These are phyloP conservation scores for Stomorhina lunata DNA, from an alignment of 2,888 invertebrate species.

Conservation along the genomic window DNA sequence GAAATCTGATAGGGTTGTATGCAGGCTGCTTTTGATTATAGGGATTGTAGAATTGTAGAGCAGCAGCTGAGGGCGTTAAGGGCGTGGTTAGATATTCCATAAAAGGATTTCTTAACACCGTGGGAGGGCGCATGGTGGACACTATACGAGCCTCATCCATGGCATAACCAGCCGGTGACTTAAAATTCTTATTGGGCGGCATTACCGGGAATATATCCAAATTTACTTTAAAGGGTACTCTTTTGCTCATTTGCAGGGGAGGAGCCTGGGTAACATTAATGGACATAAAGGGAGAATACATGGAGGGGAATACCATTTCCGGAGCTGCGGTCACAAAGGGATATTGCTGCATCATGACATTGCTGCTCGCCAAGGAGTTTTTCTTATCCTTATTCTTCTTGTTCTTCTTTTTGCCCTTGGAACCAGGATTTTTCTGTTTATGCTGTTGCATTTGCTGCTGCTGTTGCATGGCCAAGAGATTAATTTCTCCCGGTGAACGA, in stretches of 20 bases:
- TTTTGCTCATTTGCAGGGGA: slow-evolving; percentile 69
- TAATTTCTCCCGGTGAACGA: slow-evolving; percentile 87
- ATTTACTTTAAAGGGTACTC: slow-evolving; percentile 84
- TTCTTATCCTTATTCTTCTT: slow-evolving; percentile 69
- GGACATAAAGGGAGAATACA: slow-evolving; percentile 69
- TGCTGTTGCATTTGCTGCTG: slow-evolving; percentile 72
- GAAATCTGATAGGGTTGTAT: slow-evolving; percentile 72
- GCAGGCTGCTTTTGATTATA: slow-evolving; percentile 59
- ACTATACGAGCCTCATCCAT: slow-evolving; percentile 72
- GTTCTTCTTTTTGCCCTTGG: slow-evolving; percentile 72
- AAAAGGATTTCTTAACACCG: slow-evolving; percentile 72
- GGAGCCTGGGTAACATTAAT: slow-evolving; percentile 73
- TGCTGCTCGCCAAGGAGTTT: slow-evolving; percentile 32
- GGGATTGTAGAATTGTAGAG: slow-evolving; percentile 61
- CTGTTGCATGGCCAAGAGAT: slow-evolving; percentile 84
- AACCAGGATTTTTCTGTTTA: slow-evolving; percentile 60
- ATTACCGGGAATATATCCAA: slow-evolving; percentile 84
- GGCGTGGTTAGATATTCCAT: slow-evolving; percentile 68
- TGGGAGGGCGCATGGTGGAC: slow-evolving; percentile 73
- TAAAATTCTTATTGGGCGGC: slow-evolving; percentile 72
- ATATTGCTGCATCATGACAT: slow-evolving; percentile 67
- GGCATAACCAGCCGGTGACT: slow-evolving; percentile 55
- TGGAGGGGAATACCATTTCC: slow-evolving; percentile 68
- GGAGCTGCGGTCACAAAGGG: slow-evolving; percentile 69
- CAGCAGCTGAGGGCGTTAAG: slow-evolving; percentile 66